A percentile compares a stretch with the other conserved stretches of the same genome.
Evolutionary conservation across 2,113 vertebrate genomes (phyloP).

Genomic region (Rana temporaria): DNA sequence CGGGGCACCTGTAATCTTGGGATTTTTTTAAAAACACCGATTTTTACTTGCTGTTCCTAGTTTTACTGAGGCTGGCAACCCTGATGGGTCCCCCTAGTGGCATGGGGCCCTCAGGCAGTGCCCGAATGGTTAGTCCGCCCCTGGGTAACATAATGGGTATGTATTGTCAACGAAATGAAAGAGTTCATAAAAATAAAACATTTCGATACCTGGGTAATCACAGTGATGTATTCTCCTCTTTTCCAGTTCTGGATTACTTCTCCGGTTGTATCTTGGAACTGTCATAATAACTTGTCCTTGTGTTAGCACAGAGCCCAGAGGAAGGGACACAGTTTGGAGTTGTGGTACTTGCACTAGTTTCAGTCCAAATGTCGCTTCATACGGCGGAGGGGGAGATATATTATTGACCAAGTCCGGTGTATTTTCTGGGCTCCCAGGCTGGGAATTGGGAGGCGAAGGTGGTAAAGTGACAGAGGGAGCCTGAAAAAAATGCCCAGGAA

Average conservation of each 20-base stretch:
- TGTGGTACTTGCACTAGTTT: constrained; percentile 72
- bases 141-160: no score
- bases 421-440: constrained; percentile 86
- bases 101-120: no score
- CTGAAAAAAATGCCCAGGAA: constrained; percentile 75
- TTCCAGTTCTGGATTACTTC: constrained; percentile 92
- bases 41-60: no score
- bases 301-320: constrained; percentile 68
- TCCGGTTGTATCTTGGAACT: constrained; percentile 84
- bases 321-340: constrained; percentile 69
- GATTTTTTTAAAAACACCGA: no score
- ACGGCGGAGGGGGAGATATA: constrained; percentile 75
- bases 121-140: no score
- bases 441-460: constrained; percentile 90
- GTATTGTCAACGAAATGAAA: no score
- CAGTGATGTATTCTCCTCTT: constrained; percentile 92
- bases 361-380: constrained; percentile 75
- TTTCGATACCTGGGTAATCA: constrained; percentile 78
- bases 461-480: constrained; percentile 81
- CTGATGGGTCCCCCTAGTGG: no score
- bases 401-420: constrained; percentile 78
- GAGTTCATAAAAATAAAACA: neutral
- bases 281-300: constrained; percentile 81
- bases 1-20: no score
- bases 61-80: no score